Evolutionary conservation across 2,888 invertebrate genomes (phyloP).

Genomic region (Plutella xylostella): DNA sequence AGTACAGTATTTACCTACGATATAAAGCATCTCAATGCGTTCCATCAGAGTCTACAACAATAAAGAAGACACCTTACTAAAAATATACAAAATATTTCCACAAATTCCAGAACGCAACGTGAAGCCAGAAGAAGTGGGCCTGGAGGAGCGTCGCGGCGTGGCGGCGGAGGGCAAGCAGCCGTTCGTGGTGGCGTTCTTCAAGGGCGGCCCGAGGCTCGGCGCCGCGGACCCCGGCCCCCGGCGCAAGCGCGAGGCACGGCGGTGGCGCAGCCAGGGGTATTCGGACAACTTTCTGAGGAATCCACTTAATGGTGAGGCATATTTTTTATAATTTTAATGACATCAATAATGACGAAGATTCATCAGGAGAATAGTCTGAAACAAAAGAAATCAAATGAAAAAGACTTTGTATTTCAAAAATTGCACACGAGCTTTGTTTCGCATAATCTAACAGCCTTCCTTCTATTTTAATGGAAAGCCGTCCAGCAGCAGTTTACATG

Average conservation of each 20-base stretch:
- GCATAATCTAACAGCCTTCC: no score
- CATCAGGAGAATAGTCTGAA: no score
- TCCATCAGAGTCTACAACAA: no score
- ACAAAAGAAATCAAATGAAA: no score
- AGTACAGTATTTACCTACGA: no score
- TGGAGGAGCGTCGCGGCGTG: constrained; percentile 78
- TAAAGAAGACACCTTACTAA: not conserved
- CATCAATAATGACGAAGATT: no score
- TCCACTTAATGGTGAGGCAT: constrained; percentile 61
- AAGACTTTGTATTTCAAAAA: no score
- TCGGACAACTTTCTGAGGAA: constrained; percentile 66
- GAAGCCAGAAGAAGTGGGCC: constrained; percentile 86
- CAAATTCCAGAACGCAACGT: constrained; percentile 76
- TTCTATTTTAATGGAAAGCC: no score
- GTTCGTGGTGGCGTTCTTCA: constrained; percentile 92
- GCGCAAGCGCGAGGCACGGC: constrained; percentile 69
- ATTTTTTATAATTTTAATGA: no score
- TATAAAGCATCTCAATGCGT: no score
- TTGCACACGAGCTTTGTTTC: no score
- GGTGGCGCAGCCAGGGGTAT: constrained; percentile 62
- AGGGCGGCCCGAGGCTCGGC: constrained; percentile 68
- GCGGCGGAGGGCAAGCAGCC: constrained; percentile 83
- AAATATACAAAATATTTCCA: not conserved
- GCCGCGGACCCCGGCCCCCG: constrained; percentile 67
- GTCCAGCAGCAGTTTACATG: no score